Evolutionary conservation across 2,888 invertebrate genomes (phyloP).

Genomic region (Tillus elongatus): DNA sequence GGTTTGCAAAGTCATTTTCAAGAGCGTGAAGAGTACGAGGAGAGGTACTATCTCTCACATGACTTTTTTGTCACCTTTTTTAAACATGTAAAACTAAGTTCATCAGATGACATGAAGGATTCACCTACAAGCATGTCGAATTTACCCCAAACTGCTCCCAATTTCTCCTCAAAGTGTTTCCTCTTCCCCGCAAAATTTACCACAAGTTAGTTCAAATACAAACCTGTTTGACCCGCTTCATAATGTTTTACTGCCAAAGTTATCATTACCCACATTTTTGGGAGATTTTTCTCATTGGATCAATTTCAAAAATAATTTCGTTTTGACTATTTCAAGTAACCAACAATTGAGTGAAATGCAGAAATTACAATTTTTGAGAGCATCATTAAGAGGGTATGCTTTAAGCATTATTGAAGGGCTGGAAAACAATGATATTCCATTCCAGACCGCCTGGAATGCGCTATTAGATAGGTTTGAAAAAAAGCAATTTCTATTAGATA

Average conservation of each 20-base stretch:
- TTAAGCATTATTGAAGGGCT: slow-evolving; percentile 12
- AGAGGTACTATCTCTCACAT: not conserved
- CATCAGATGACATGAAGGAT: too few relatives aligned
- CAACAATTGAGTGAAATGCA: not conserved
- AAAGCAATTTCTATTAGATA: slow-evolving; percentile 13
- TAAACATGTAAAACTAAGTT: too few relatives aligned
- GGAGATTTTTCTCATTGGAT: not conserved
- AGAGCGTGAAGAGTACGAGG: not conserved
- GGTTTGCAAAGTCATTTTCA: not conserved
- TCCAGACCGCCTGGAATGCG: slow-evolving; percentile 11
- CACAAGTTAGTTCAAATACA: too few relatives aligned
- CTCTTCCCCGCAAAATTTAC: too few relatives aligned
- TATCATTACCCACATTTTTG: not conserved
- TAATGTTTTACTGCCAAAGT: not conserved
- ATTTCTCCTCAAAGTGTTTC: not conserved
- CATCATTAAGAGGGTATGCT: too few relatives aligned
- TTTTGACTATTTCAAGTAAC: slow-evolving; percentile 2
- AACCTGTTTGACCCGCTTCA: slow-evolving; percentile 4
- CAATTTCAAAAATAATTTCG: slow-evolving; percentile 8
- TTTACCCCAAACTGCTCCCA: not conserved
- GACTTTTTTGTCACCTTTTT: not conserved
- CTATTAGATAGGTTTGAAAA: slow-evolving; percentile 16
- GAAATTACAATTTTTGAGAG: too few relatives aligned
- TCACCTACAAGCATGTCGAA: not conserved
- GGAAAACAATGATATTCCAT: slow-evolving; percentile 10